Evolutionary conservation across 1,140 invertebrate genomes (phyloP).

Genomic region (Aporrectodea caliginosa): DNA sequence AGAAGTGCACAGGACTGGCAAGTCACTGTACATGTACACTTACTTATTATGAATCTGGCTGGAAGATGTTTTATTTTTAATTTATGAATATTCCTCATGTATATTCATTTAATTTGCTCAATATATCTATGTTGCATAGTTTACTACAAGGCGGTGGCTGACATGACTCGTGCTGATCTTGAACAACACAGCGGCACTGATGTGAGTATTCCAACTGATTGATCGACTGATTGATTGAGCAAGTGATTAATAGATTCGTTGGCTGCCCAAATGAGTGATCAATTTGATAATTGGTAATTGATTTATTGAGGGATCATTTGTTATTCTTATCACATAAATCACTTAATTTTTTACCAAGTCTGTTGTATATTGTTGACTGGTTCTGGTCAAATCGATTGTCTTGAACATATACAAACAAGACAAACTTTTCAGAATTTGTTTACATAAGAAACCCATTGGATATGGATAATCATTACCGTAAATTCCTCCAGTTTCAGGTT

Average conservation of each 20-base stretch:
- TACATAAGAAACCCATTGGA: too few species aligned
- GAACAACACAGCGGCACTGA: slow-evolving; percentile 43
- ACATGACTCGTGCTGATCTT: slow-evolving; percentile 43
- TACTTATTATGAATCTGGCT: not conserved
- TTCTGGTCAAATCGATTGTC: too few species aligned
- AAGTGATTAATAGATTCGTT: not conserved
- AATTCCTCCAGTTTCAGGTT: too few species aligned
- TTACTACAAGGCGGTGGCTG: slow-evolving; percentile 50
- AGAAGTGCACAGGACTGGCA: not conserved
- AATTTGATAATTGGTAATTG: too few species aligned
- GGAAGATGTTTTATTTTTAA: not conserved
- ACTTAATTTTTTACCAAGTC: not conserved
- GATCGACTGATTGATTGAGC: not conserved
- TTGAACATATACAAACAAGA: too few species aligned
- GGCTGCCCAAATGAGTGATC: too few species aligned
- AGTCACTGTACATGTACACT: not conserved
- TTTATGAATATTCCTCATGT: not conserved
- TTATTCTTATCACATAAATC: too few species aligned
- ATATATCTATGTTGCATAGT: slow-evolving; percentile 39
- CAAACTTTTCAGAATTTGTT: too few species aligned
- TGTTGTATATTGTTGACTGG: not conserved
- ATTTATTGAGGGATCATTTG: not conserved
- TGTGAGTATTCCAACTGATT: slow-evolving; percentile 37
- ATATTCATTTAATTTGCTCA: too few species aligned
- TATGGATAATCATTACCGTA: too few species aligned